A percentile compares a stretch with the other conserved stretches of the same genome.
These are phyloP conservation scores for Girardinus metallicus DNA, from an alignment of 2,797 vertebrate species.

Conservation along the genomic window DNA sequence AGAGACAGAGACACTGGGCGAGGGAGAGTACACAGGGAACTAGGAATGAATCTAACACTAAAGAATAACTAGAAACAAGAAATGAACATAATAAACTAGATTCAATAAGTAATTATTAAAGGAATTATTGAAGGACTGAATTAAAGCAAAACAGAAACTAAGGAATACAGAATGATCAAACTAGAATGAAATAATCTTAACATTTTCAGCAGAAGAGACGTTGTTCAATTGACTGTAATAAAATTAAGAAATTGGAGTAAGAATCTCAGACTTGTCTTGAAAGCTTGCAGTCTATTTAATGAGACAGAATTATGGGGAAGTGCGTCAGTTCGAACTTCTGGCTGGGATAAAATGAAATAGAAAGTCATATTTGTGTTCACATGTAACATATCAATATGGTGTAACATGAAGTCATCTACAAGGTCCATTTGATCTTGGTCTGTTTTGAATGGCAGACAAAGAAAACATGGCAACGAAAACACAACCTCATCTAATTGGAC, in stretches of 20 bases:
- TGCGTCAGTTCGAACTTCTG: constrained; percentile 4
- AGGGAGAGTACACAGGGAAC: too few relatives aligned
- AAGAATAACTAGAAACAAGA: too few relatives aligned
- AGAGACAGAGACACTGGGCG: too few relatives aligned
- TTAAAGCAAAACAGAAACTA: too few relatives aligned
- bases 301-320: constrained; percentile 13
- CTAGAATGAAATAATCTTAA: neutral
- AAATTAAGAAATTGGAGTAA: neutral
- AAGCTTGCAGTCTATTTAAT: constrained; percentile 11
- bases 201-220: neutral
- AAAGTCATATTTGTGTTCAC: constrained; percentile 26
- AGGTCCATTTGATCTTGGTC: constrained; percentile 49
- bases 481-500: constrained; percentile 51
- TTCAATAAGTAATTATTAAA: too few relatives aligned
- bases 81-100: too few relatives aligned
- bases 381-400: constrained; percentile 29
- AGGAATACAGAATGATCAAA: too few relatives aligned
- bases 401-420: constrained; percentile 33
- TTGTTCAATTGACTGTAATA: neutral
- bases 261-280: neutral
- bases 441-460: constrained; percentile 25
- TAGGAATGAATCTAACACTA: too few relatives aligned
- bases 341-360: neutral
- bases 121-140: too few relatives aligned
- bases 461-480: constrained; percentile 47